These are phyloP conservation scores for Portevinia maculata DNA, from an alignment of 2,888 invertebrate genomes.

Conservation along the genomic window DNA sequence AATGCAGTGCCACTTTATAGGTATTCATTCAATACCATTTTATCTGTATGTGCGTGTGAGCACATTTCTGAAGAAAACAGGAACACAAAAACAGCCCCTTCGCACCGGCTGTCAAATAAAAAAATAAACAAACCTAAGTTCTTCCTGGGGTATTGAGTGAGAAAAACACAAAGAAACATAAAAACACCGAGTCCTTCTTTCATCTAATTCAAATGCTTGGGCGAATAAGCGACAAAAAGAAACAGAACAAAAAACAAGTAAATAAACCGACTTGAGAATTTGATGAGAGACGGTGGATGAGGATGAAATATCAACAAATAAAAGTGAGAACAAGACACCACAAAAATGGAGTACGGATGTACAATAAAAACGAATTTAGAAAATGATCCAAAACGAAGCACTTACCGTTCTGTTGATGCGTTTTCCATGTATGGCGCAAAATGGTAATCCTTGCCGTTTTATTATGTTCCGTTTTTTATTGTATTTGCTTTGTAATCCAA, in stretches of 20 bases:
- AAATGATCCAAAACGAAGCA: no score
- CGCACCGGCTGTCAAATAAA: slow-evolving; percentile 3
- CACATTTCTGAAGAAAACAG: background rate
- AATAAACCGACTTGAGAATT: slow-evolving; percentile 20
- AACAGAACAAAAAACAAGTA: slow-evolving; percentile 22
- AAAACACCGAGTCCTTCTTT: slow-evolving; percentile 10
- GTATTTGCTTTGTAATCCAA: slow-evolving; percentile 44
- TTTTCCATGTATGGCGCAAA: slow-evolving; percentile 67
- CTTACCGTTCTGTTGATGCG: slow-evolving; percentile 71
- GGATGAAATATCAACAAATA: slow-evolving; percentile 34
- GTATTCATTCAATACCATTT: background rate
- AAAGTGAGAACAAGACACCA: slow-evolving; percentile 16
- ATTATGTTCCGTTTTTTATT: slow-evolving; percentile 23
- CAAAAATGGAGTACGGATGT: slow-evolving; percentile 16
- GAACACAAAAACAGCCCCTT: slow-evolving; percentile 1
- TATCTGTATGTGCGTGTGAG: background rate
- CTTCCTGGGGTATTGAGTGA: slow-evolving; percentile 32
- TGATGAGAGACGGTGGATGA: slow-evolving; percentile 10
- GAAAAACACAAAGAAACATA: background rate
- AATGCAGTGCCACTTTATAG: slow-evolving; percentile 42
- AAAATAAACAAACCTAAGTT: slow-evolving; percentile 1
- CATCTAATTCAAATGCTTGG: background rate
- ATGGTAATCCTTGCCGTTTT: slow-evolving; percentile 48
- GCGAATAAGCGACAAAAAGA: slow-evolving; percentile 15
- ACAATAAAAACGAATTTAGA: background rate